These are phyloP conservation scores for Hoplodrina ambigua DNA, from an alignment of 2,888 invertebrate species.

Conservation along the genomic window DNA sequence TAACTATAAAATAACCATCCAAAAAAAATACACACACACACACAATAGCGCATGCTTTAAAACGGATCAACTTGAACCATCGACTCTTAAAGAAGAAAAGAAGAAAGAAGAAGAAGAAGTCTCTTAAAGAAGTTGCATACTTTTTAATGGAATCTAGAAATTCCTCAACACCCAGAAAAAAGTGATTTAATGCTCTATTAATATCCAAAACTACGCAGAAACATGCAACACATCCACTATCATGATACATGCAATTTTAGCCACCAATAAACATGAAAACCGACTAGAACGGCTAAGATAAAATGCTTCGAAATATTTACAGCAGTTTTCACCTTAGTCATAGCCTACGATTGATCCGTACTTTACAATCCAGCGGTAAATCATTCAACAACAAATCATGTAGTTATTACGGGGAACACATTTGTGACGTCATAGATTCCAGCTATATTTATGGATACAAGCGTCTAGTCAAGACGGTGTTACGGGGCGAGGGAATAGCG, in stretches of 20 bases:
- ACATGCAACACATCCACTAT: constrained; percentile 9
- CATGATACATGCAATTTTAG: constrained; percentile 30
- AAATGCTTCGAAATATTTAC: constrained; percentile 21
- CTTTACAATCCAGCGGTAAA: constrained; percentile 19
- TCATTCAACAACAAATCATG: constrained; percentile 26
- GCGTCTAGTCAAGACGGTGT: constrained; percentile 17
- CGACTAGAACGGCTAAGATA: constrained; percentile 22
- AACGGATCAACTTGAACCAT: too few species aligned
- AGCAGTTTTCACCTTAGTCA: constrained; percentile 26
- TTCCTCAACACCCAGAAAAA: not conserved
- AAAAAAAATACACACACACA: too few species aligned
- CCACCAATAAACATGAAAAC: constrained; percentile 40
- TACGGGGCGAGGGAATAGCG: constrained; percentile 2
- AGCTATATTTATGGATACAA: constrained; percentile 38
- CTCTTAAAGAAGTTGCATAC: too few species aligned
- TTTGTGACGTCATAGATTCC: constrained; percentile 43
- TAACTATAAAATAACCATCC: too few species aligned
- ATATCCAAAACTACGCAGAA: not conserved
- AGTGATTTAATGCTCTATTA: constrained; percentile 11
- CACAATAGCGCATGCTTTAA: too few species aligned
- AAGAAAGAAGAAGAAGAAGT: too few species aligned
- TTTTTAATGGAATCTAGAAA: not conserved
- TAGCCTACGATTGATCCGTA: constrained; percentile 28
- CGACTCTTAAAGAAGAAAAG: too few species aligned
- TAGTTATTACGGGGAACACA: constrained; percentile 22